Base-by-base conservation (phyloP, 2,113 vertebrate species). In the Excalfactoria chinensis region DNA sequence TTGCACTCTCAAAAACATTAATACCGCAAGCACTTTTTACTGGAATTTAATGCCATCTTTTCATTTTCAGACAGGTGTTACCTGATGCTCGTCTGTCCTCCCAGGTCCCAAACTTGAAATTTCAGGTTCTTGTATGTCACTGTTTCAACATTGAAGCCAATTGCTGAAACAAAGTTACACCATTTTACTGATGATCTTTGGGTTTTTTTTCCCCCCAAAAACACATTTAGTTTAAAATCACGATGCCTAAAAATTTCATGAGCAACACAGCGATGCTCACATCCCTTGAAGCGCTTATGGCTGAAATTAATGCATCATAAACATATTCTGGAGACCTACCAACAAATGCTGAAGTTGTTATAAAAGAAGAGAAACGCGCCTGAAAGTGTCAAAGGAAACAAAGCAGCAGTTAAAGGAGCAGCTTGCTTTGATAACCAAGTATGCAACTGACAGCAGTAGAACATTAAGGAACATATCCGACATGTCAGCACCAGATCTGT, bases 61-160 rank as follows among this genome's bases (percentile, higher is more conserved):
- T 75, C 3, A 74, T 82, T 71, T 79, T 22, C 58, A 78, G 67
- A 82, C 37, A 28, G 75, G 7, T 32, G 12, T 94, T 97, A 99
- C 99, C 99, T 99, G 97, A 99, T 99, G 95, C 99, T 99, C 9
- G 99, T 99, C 97, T 99, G 99, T 96, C 99, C 99, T 97, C 99
- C 99, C 69, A 99, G 97, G 95, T 99, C 99, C 99, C 99, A 99
- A 34, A 99, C 99, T 98, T 99, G 99, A 96, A 99, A 99, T 95
- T 99, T 99, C 84, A 99, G 98, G 92, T 99, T 99, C 97, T 98
- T 99, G 96, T 98, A 99, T 2, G 99, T 99, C 88, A 99, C 99
- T 0, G 99, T 99, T 95, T 99, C 99, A 70, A 99, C 99, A 26
- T 99, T 99, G 97, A 99, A 99, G 55, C 99, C 99, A 91, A 99